Base-by-base conservation (phyloP, 2,113 vertebrate genomes). In the Hystrix cristata region DNA sequence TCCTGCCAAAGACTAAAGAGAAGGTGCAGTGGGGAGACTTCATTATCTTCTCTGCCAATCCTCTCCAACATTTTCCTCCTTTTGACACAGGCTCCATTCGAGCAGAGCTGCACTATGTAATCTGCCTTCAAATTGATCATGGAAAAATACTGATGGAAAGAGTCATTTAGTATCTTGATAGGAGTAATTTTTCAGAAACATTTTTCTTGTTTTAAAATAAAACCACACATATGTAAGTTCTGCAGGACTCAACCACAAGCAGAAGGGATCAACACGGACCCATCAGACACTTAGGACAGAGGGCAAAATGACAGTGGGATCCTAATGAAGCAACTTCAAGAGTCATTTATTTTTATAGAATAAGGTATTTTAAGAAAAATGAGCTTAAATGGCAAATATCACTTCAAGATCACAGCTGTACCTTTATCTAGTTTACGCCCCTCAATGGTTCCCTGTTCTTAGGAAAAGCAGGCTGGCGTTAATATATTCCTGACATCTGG, bases 201-300 rank as follows among this genome's bases (percentile, higher is more conserved):
- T 67, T 84, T 93, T 94, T 84, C 80, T 82, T 94, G 14, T 43
- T 96, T 94, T 91, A 82, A 97, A 86, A 81, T 34, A 84, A 95
- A 92, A 92, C 25, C 27, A 72, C 83, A 81, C 38, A 62, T 51
- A 65, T 13, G 25, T 62, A 76, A 80, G 38, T 67, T 71, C 27
- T 59, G 69, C 0, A 27, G 43, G 48, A 71, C 59, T 57, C 74
- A 80, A 89, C 59, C 43, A 34, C 25, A 76, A 93, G 34, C 86
- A 62, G 34, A n/a, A 71, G 38, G 48, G 6, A 19, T 43, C 0
- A 0, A 71, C 48, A 38, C 29, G 0, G 34, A 79, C n/a, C 82
- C 78, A 67, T 59, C 23, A 92, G 95, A 96, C 92, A 91, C 9
- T 64, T 72, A 31, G 53, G 29, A 69, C 25, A 55, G 79, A 92